A percentile compares a stretch with the other conserved stretches of the same genome.
Evolutionary conservation across 2,797 vertebrate species (phyloP).

Genomic region (Pseudopleuronectes americanus): DNA sequence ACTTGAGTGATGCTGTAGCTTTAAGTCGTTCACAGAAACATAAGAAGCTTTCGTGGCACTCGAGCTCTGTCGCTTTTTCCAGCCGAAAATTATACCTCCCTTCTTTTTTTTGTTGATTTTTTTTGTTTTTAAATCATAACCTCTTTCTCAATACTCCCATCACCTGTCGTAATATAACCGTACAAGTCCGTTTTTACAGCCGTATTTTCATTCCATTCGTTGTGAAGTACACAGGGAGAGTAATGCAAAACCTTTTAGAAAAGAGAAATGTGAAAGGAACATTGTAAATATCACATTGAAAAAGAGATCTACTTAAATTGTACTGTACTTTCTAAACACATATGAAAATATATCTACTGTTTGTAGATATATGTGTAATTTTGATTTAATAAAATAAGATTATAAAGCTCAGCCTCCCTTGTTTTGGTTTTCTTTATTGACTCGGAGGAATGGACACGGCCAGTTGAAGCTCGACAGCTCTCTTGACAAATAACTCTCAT

Average conservation of each 20-base stretch:
- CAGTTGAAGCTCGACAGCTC: slow-evolving; percentile 30
- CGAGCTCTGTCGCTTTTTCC: slow-evolving; percentile 30
- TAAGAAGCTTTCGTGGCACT: slow-evolving; percentile 43
- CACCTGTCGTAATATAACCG: slow-evolving; percentile 53
- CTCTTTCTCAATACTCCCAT: slow-evolving; percentile 51
- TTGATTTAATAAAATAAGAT: slow-evolving; percentile 85
- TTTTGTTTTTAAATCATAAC: slow-evolving; percentile 53
- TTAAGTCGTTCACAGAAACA: slow-evolving; percentile 45
- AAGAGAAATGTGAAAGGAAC: slow-evolving; percentile 30
- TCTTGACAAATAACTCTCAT: slow-evolving; percentile 40
- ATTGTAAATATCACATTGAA: slow-evolving; percentile 83
- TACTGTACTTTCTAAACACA: slow-evolving; percentile 88
- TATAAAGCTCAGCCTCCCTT: slow-evolving; percentile 41
- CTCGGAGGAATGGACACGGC: slow-evolving; percentile 25
- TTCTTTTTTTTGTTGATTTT: slow-evolving; percentile 25
- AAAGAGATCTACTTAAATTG: slow-evolving; percentile 83
- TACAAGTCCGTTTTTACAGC: slow-evolving; percentile 68
- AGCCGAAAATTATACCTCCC: slow-evolving; percentile 35
- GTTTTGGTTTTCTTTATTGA: slow-evolving; percentile 30
- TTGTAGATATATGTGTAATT: slow-evolving; percentile 85
- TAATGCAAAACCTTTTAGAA: slow-evolving; percentile 57
- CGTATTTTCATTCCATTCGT: slow-evolving; percentile 72
- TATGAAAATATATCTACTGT: slow-evolving; percentile 83
- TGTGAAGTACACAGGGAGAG: slow-evolving; percentile 72
- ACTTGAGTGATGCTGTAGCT: slow-evolving; percentile 51